Conservation (phyloP, 2,888 invertebrate species). For the Linhomoeus sp. region DNA sequence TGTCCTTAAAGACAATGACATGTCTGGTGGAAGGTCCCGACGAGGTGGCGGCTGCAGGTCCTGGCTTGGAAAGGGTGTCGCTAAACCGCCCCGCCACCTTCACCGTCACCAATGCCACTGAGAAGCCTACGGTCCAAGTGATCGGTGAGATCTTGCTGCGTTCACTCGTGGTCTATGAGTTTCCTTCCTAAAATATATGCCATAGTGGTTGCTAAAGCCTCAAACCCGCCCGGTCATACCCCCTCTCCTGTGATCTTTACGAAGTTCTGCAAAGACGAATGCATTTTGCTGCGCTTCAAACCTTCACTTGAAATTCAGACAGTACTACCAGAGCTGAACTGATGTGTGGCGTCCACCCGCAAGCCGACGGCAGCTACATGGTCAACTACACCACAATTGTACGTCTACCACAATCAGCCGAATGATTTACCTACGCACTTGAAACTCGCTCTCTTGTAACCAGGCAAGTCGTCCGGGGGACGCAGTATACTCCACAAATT, state of each 20-base stretch:
- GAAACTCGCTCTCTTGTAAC: too few relatives aligned
- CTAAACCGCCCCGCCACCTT: slow-evolving; percentile 45
- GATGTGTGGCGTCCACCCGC: slow-evolving; percentile 53
- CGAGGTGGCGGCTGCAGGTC: slow-evolving; percentile 45
- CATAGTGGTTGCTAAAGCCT: background rate
- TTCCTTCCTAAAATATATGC: background rate
- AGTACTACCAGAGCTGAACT: slow-evolving; percentile 57
- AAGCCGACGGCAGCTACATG: slow-evolving; percentile 40
- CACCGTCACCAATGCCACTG: slow-evolving; percentile 29
- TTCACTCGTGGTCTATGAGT: too few relatives aligned
- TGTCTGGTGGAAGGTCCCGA: slow-evolving; percentile 51
- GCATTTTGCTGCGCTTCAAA: background rate
- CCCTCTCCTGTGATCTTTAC: too few relatives aligned
- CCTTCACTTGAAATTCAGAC: background rate
- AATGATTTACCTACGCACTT: too few relatives aligned
- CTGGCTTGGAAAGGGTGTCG: slow-evolving; percentile 47
- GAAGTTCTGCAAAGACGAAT: too few relatives aligned
- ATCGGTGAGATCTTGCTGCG: background rate
- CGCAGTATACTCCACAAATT: too few relatives aligned
- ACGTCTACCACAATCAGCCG: too few relatives aligned
- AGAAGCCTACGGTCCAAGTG: background rate
- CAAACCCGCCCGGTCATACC: too few relatives aligned
- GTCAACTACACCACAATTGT: slow-evolving; percentile 63
- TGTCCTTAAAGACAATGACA: too few relatives aligned
- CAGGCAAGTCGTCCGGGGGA: too few relatives aligned